Conservation (phyloP, 2,888 invertebrate species). For the Teleiodes luculella region DNA sequence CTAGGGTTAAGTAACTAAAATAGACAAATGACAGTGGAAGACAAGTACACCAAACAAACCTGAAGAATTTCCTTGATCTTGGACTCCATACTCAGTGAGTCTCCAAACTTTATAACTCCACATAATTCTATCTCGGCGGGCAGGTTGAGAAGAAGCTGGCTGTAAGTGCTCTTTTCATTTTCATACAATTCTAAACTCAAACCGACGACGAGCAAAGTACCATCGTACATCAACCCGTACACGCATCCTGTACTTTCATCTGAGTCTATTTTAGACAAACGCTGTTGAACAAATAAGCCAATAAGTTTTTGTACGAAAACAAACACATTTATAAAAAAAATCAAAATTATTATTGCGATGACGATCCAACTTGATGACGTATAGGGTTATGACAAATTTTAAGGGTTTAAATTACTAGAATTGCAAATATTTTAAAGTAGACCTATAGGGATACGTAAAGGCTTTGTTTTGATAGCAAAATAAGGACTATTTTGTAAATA, state of each 20-base stretch:
- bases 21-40: neutral
- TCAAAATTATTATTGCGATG: conserved; percentile 17
- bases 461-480: neutral
- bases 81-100: conserved; percentile 78
- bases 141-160: conserved; percentile 80
- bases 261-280: conserved; percentile 81
- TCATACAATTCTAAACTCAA: conserved; percentile 82
- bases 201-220: conserved; percentile 83
- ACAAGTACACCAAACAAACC: conserved; percentile 33
- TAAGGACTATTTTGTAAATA: conserved; percentile 23
- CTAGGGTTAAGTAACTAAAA: too few relatives aligned
- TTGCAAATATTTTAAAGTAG: neutral
- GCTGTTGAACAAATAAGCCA: conserved; percentile 63
- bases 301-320: neutral
- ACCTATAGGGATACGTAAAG: neutral
- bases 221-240: conserved; percentile 86
- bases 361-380: conserved; percentile 44
- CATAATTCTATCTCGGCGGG: conserved; percentile 88
- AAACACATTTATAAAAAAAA: conserved; percentile 9
- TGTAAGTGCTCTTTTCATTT: conserved; percentile 71
- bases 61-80: conserved; percentile 81
- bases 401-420: neutral
- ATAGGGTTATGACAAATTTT: conserved; percentile 30
- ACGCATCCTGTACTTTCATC: conserved; percentile 82
- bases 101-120: conserved; percentile 84